These are phyloP conservation scores for Calephelis virginiensis DNA, from an alignment of 1,140 invertebrate genomes.

Conservation along the genomic window DNA sequence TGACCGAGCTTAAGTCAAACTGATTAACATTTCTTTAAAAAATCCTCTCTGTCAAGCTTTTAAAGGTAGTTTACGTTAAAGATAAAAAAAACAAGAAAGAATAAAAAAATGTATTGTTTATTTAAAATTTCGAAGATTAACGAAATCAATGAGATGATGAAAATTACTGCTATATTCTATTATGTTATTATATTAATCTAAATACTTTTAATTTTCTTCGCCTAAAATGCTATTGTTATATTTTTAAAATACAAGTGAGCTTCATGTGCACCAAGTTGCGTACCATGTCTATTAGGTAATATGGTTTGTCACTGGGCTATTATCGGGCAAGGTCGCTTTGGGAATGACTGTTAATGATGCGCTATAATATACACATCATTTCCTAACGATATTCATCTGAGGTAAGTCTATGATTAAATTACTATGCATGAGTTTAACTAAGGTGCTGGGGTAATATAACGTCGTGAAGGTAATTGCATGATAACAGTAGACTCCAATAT, in stretches of 20 bases:
- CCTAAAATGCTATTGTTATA: not conserved
- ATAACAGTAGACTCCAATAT: slow-evolving; percentile 65
- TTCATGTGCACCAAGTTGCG: slow-evolving; percentile 34
- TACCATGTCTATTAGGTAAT: slow-evolving; percentile 15
- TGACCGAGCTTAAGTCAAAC: too few species aligned
- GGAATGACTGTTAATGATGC: slow-evolving; percentile 47
- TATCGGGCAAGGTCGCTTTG: slow-evolving; percentile 52
- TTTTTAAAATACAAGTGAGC: slow-evolving; percentile 37
- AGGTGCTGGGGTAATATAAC: slow-evolving; percentile 57
- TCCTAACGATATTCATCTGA: slow-evolving; percentile 43
- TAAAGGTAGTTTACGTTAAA: too few species aligned
- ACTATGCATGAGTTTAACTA: slow-evolving; percentile 46
- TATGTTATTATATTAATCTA: too few species aligned
- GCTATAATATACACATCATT: slow-evolving; percentile 50
- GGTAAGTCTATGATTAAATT: slow-evolving; percentile 58
- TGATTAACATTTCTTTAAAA: too few species aligned
- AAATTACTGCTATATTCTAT: too few species aligned
- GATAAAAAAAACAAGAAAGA: too few species aligned
- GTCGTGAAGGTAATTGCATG: slow-evolving; percentile 65
- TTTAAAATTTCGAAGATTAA: too few species aligned
- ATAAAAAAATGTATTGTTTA: too few species aligned
- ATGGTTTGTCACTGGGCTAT: slow-evolving; percentile 34
- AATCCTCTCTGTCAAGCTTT: too few species aligned
- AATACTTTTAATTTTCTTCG: not conserved
- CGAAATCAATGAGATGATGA: too few species aligned